Evolutionary conservation across 2,113 vertebrate genomes (phyloP), one percentile per base, ranked within the genome.

Genomic region (Vombatus ursinus): DNA sequence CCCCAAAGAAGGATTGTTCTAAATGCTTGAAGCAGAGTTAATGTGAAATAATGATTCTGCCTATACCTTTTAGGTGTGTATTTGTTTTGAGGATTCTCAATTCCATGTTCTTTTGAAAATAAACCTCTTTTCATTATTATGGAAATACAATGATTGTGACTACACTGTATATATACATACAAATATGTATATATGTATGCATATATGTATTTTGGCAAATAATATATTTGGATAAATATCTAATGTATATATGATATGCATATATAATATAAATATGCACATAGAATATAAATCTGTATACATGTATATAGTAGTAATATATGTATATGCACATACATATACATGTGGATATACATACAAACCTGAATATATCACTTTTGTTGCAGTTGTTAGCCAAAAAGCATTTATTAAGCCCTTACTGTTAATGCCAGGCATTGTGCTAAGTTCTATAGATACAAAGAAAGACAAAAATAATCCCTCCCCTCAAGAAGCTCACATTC

Each of bases 21-120:
- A 93, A 91, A 91, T 47, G 50, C 26, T 94, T 91, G 90, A 91
- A 50, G 3, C 68, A 84, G 77, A 54, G 68, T 93, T 28, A 94
- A 50, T 90, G 24, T 4, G 19, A 12, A 97, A 52, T n/a, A 90
- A 94, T 53, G 31, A 12, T 90, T 54, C 90, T 23, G 31, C 3
- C 5, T 51, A 92, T 84, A 25, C 10, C 5, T 93, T 52, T 95
- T 92, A 49, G 93, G 51, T 90, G 68, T 26, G 28, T 92, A 89
- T 93, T 90, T 90, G 94, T 68, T 97, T 51, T 52, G 28, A 51
- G 37, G 92, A 93, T 89, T 51, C 61, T 25, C 89, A 54, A 95
- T 91, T 84, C 16, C 23, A 16, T 44, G 25, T 3, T 53, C 7
- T 89, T 94, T 84, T 94, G 49, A 68, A 95, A 95, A 94, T 94